A percentile compares a stretch with the other conserved stretches of the same genome.
Conservation (phyloP, 2,113 vertebrate genomes). For the Scomber japonicus region DNA sequence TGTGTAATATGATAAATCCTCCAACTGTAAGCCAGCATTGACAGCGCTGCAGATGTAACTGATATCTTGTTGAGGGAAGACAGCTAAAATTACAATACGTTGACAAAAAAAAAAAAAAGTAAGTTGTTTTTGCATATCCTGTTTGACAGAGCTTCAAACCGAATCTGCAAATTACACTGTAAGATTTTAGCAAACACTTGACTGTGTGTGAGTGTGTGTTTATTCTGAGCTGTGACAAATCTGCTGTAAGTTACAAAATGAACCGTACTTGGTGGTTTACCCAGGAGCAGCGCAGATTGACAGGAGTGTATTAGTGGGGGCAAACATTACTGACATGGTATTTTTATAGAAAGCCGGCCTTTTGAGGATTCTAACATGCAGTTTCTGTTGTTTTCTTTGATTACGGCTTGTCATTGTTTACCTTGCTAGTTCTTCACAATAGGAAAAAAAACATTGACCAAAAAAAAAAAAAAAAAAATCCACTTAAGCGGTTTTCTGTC, state of each 20-base stretch:
- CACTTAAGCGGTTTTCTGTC: slow-evolving; percentile 44
- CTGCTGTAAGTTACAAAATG: slow-evolving; percentile 27
- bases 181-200: slow-evolving; percentile 7
- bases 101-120: neutral
- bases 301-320: slow-evolving; percentile 34
- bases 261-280: slow-evolving; percentile 25
- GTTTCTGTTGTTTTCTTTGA: slow-evolving; percentile 35
- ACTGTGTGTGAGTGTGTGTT: slow-evolving; percentile 3
- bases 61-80: slow-evolving; percentile 3
- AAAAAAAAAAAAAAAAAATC: slow-evolving; percentile 27
- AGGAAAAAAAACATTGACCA: neutral
- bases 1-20: neutral
- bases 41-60: neutral
- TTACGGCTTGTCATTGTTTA: slow-evolving; percentile 41
- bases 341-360: slow-evolving; percentile 50
- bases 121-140: neutral
- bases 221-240: slow-evolving; percentile 36
- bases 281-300: slow-evolving; percentile 23
- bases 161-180: slow-evolving; percentile 3
- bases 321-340: slow-evolving; percentile 25
- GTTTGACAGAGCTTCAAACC: neutral
- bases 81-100: neutral
- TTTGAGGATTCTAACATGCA: slow-evolving; percentile 6
- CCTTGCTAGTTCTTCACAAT: slow-evolving; percentile 15
- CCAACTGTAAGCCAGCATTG: neutral